Conservation (phyloP, 2,888 invertebrate genomes). For the Pachycephus smyrnensis region DNA sequence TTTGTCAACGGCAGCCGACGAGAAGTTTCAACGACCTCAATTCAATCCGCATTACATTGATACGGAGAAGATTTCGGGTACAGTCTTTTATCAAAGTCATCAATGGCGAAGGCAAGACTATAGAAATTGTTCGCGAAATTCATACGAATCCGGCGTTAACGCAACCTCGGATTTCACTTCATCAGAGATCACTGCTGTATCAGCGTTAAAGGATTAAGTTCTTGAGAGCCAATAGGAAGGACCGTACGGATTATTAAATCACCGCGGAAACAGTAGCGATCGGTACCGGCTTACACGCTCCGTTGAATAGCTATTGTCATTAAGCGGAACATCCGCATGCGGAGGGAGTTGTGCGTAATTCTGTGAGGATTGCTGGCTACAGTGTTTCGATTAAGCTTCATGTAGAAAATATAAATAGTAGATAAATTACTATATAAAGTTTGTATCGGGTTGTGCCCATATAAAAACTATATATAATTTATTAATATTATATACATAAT, state of each 20-base stretch:
- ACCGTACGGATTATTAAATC: constrained; percentile 20
- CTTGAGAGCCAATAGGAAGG: background rate
- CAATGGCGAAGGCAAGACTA: background rate
- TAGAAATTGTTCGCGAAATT: background rate
- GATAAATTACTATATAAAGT: too few relatives aligned
- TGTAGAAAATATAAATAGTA: background rate
- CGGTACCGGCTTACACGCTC: constrained; percentile 19
- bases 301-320: constrained; percentile 15
- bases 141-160: background rate
- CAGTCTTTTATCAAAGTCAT: too few relatives aligned
- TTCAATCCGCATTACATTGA: background rate
- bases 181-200: background rate
- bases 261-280: constrained; percentile 14
- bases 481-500: too few relatives aligned
- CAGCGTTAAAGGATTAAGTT: background rate
- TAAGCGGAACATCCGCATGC: background rate
- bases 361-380: background rate
- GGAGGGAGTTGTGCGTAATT: background rate
- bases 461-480: too few relatives aligned
- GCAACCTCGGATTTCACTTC: background rate
- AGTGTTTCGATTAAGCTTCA: background rate
- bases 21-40: too few relatives aligned
- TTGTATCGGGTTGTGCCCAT: too few relatives aligned
- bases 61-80: too few relatives aligned
- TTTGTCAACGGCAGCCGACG: too few relatives aligned